Percentiles rank a stretch among this genome's conserved stretches.
Conservation (phyloP, 2,113 vertebrate genomes). For the Felis catus region F.catus_Fca126_mat1.0 CM031414.1:137444501-137445000, state of each 20-base stretch:
- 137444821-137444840: slow-evolving; percentile 71
- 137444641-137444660: not conserved
- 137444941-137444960: not conserved
- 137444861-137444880: slow-evolving; percentile 74
- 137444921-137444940: not conserved
- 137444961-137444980: not conserved
- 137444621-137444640: slow-evolving; percentile 35
- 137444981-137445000: not conserved
- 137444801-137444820: slow-evolving; percentile 50
- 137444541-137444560: not conserved
- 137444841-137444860: slow-evolving; percentile 61
- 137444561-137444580: not conserved
- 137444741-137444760: slow-evolving; percentile 78
- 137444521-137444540: not conserved
- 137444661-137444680: slow-evolving; percentile 18
- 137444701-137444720: slow-evolving; percentile 77
- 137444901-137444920: slow-evolving; percentile 82
- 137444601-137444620: not conserved
- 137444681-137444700: not conserved
- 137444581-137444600: not conserved
- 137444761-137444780: slow-evolving; percentile 25
- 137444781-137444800: not conserved
- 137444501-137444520: not conserved
- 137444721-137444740: slow-evolving; percentile 66
- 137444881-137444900: slow-evolving; percentile 53